Percentiles rank a stretch among this genome's conserved stretches.
Evolutionary conservation across 2,797 vertebrate species (phyloP).

Genomic region (Jordanella pulchra): DNA sequence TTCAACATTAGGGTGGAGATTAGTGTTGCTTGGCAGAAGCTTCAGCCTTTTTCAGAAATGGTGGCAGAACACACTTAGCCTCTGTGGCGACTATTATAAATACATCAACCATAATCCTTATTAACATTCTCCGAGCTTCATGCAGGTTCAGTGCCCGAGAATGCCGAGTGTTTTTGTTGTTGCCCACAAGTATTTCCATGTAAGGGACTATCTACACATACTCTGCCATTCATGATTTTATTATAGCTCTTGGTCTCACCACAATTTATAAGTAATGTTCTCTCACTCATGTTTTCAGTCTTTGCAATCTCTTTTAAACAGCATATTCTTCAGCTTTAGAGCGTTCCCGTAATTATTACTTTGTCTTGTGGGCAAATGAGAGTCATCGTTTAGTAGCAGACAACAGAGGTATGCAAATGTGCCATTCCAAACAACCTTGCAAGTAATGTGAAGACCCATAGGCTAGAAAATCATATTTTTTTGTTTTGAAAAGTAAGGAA

Average conservation of each 20-base stretch:
- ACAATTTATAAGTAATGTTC: slow-evolving; percentile 63
- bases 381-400: slow-evolving; percentile 14
- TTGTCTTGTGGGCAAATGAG: slow-evolving; percentile 21
- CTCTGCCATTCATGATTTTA: slow-evolving; percentile 87
- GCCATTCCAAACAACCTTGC: not conserved
- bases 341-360: slow-evolving; percentile 14
- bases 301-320: slow-evolving; percentile 16
- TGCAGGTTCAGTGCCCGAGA: slow-evolving; percentile 87
- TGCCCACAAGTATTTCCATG: slow-evolving; percentile 86
- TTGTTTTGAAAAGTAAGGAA: not conserved
- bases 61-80: slow-evolving; percentile 60
- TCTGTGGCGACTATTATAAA: slow-evolving; percentile 59
- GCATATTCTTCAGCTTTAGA: slow-evolving; percentile 11
- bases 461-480: not conserved
- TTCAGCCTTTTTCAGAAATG: slow-evolving; percentile 60
- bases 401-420: slow-evolving; percentile 8
- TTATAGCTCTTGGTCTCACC: slow-evolving; percentile 82
- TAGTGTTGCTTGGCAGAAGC: slow-evolving; percentile 68
- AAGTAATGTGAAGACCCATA: slow-evolving; percentile 4
- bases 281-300: slow-evolving; percentile 60
- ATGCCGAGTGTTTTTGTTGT: slow-evolving; percentile 88
- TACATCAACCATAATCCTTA: slow-evolving; percentile 89
- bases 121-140: slow-evolving; percentile 89
- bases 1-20: slow-evolving; percentile 51
- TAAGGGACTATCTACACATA: slow-evolving; percentile 78